Base-by-base conservation (phyloP, 1,140 invertebrate genomes). In the Drosophila santomea region DNA sequence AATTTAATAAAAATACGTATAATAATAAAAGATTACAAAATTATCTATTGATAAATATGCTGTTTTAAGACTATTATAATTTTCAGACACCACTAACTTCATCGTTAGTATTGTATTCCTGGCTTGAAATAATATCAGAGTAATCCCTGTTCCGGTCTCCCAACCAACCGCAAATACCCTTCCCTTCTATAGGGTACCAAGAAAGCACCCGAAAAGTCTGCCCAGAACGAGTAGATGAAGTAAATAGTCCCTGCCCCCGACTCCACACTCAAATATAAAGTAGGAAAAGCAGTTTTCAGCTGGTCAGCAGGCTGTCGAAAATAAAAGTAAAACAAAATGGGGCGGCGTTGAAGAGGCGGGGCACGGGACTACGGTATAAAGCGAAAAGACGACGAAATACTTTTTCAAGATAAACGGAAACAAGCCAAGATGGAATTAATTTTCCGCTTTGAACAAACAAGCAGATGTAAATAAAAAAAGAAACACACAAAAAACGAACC, bases 401-500 rank as follows among this genome's bases (percentile, higher is more conserved):
- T 91, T 91, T 91, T 89, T 83, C 83, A 91, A 91, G 89, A 91
- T 91, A 91, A 91, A 91, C 89, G 89, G 89, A 91, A 91, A 91
- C 89, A 85, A 91, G 89, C 89, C 84, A 91, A 91, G 89, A 91
- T 91, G 89, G 89, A 91, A 91, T 91, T 91, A 91, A 91, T 91
- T 91, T 91, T 91, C 89, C 89, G 89, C 89, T 91, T 91, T 89
- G 89, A 89, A 91, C 89, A 91, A 91, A 91, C 89, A 91, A 91
- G 89, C 89, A 89, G 89, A 91, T 85, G 89, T 91, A 91, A 91
- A 91, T 91, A 91, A 91, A 86, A 91, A 39, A 39, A 79, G 79
- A 66, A 67, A 32, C 43, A 58, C 43, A n/a, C 66, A 66, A 50
- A 64, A 76, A 77, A 45, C 44, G 58, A 62, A 54, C 41, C 57